Base-by-base conservation (phyloP, 2,113 vertebrate species). In the Casuarius casuarius region DNA sequence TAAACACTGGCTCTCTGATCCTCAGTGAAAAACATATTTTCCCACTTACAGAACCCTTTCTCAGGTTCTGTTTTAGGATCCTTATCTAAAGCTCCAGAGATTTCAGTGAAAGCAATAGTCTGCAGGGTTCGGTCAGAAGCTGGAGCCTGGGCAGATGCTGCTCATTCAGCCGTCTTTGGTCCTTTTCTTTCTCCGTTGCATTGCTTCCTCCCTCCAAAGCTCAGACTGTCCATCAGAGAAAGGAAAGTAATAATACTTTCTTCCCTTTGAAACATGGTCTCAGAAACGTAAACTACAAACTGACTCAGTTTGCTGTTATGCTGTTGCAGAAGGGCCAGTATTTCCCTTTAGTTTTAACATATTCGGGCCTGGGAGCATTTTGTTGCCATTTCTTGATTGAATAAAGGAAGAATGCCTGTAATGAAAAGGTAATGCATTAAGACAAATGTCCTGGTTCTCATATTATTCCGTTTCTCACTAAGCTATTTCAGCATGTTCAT, bases 281-380 rank as follows among this genome's bases (percentile, higher is more conserved):
- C 58, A 87, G 48, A 84, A 91, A 67, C 13, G 4, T 10, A 86
- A 59, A 7, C 16, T 84, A 25, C 5, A 81, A 56, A 11, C 11
- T 86, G 51, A 61, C 22, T 79, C 63, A 1, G 12, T 58, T 82
- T 74, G 31, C 19, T 22, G 12, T n/a, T 48, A 42, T 58, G 33
- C 21, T 87, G 6, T 49, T 73, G 16, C 29, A 93, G 38, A 80
- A 51, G 42, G 25, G 40, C 18, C 59, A 35, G 40, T 74, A 51
- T 89, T 92, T 89, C 38, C 38, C n/a, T 90, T 84, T 65, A 84
- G 22, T 56, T 68, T 84, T 81, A 93, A 82, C 84, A 89, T 70
- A 62, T 84, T 92, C 33, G 18, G 44, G 78, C 49, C 33, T 52
- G 48, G 63, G 75, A 90, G 7, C 2, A 81, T 91, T 67, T 3